Evolutionary conservation across 2,113 vertebrate genomes (phyloP).

Genomic region (Lontra canadensis): DNA sequence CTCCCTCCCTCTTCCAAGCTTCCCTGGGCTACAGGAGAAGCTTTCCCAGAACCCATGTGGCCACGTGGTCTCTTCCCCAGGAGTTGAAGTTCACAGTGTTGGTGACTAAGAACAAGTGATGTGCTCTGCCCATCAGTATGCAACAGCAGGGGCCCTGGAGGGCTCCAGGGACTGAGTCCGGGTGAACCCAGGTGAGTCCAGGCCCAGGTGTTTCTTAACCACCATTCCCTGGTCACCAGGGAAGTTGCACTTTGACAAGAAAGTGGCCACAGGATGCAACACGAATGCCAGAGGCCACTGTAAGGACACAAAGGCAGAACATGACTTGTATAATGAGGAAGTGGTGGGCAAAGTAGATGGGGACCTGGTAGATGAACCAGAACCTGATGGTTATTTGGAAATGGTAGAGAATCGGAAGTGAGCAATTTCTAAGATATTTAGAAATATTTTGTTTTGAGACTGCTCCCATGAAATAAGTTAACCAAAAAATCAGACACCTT

Average conservation of each 20-base stretch:
- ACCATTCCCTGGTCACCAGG: background rate
- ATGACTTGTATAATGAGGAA: background rate
- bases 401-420: constrained; percentile 19
- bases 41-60: background rate
- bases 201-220: too few relatives aligned
- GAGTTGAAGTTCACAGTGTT: background rate
- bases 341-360: background rate
- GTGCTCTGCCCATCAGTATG: background rate
- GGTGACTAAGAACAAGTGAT: background rate
- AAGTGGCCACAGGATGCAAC: background rate
- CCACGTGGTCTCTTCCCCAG: background rate
- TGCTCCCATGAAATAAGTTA: constrained; percentile 40
- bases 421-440: constrained; percentile 56
- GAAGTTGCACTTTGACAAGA: background rate
- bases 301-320: background rate
- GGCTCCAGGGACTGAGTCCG: background rate
- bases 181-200: background rate
- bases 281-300: background rate
- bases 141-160: background rate
- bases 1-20: background rate
- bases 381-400: constrained; percentile 44
- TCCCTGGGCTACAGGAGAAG: background rate
- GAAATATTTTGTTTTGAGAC: constrained; percentile 30
- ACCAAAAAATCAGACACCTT: constrained; percentile 13
- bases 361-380: background rate